Conservation (phyloP, 1,140 invertebrate species). For the Calephelis nemesis region DNA sequence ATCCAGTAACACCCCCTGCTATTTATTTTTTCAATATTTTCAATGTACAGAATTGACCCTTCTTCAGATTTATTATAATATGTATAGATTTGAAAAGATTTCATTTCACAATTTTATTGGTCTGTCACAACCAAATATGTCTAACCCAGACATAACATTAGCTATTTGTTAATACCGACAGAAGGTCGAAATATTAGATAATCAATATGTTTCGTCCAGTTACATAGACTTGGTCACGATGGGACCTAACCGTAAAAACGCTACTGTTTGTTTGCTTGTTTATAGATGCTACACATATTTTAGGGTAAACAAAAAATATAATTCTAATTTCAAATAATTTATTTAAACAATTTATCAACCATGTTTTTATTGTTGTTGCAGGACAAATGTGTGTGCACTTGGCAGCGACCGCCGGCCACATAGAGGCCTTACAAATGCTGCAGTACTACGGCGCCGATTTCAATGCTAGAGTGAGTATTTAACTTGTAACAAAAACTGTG, state of each 20-base stretch:
- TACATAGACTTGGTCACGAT: not conserved
- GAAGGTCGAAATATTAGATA: no score
- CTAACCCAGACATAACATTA: no score
- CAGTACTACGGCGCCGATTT: conserved; percentile 89
- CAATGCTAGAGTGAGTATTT: conserved; percentile 84
- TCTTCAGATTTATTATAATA: no score
- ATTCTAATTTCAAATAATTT: not conserved
- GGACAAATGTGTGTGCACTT: conserved; percentile 92
- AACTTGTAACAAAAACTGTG: not conserved
- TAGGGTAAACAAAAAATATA: not conserved
- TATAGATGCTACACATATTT: no score
- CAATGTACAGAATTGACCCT: no score
- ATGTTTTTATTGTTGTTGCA: conserved; percentile 74
- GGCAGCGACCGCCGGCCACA: conserved; percentile 85
- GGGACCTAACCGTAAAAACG: not conserved
- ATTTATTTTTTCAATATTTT: no score
- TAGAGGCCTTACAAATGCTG: conserved; percentile 86
- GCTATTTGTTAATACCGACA: no score
- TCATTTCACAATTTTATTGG: no score
- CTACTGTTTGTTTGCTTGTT: no score
- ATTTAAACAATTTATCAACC: not conserved
- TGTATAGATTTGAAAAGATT: not conserved
- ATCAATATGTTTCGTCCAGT: no score
- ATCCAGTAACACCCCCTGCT: no score
- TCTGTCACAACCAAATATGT: no score